Percentiles rank a stretch among this genome's conserved stretches.
Evolutionary conservation across 2,888 invertebrate species (phyloP).

Genomic region (Acanthosoma haemorrhoidale): DNA sequence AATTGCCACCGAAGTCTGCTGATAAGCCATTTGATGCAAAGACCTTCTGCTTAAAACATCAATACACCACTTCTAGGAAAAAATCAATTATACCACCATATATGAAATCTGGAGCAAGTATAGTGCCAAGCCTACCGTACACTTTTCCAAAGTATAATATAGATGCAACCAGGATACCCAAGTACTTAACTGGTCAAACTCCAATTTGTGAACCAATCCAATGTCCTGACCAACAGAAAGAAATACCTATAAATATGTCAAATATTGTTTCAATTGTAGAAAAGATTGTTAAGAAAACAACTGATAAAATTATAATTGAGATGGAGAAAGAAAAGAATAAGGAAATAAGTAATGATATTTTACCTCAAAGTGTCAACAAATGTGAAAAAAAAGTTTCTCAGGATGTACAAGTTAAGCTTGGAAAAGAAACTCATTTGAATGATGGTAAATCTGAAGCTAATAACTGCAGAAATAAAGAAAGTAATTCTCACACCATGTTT

Average conservation of each 20-base stretch:
- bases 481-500: too few species aligned
- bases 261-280: neutral
- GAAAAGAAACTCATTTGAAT: neutral
- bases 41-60: neutral
- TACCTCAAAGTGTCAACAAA: neutral
- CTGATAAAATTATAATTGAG: constrained; percentile 1
- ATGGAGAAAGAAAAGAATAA: neutral
- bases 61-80: neutral
- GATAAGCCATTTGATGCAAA: constrained; percentile 1
- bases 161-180: neutral
- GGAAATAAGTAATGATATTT: too few species aligned
- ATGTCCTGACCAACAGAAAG: neutral
- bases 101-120: neutral
- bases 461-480: neutral
- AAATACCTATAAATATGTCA: neutral
- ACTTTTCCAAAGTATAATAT: neutral
- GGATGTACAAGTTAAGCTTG: neutral
- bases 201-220: neutral
- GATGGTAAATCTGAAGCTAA: neutral
- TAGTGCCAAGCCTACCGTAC: neutral
- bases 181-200: neutral
- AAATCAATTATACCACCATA: neutral
- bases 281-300: neutral
- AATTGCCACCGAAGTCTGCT: neutral
- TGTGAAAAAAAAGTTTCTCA: neutral